Evolutionary conservation across 2,797 vertebrate species (phyloP).

Genomic region (Intellagama lesueurii): DNA sequence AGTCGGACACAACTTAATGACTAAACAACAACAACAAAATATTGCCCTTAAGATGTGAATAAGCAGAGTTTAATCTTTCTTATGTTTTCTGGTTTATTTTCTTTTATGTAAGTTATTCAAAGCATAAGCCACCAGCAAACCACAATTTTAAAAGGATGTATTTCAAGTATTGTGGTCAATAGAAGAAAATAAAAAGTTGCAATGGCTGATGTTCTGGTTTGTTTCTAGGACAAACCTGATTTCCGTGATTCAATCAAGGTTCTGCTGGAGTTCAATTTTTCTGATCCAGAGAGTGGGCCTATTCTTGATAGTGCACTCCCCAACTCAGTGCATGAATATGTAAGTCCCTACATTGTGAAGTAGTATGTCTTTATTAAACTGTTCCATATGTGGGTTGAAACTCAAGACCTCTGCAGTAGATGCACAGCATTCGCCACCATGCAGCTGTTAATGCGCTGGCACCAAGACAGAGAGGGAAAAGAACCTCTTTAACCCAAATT

Average conservation of each 20-base stretch:
- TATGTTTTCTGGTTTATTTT: background rate
- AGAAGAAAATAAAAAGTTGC: background rate
- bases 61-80: background rate
- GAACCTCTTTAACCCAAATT: background rate
- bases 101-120: background rate
- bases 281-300: slow-evolving; percentile 87
- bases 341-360: slow-evolving; percentile 75
- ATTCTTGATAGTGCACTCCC: slow-evolving; percentile 88
- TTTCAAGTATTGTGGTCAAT: background rate
- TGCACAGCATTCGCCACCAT: background rate
- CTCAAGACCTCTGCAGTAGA: background rate
- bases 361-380: slow-evolving; percentile 1
- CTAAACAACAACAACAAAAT: background rate
- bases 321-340: slow-evolving; percentile 88
- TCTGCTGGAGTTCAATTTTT: slow-evolving; percentile 88
- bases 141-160: background rate
- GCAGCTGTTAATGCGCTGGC: background rate
- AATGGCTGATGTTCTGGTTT: slow-evolving; percentile 41
- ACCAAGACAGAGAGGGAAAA: no score
- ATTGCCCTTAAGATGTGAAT: background rate
- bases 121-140: background rate
- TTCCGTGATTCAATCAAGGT: slow-evolving; percentile 92
- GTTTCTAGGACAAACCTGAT: slow-evolving; percentile 87
- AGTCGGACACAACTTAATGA: no score
- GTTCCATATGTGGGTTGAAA: slow-evolving; percentile 8